Conservation (phyloP, 2,113 vertebrate species). For the Pollimyrus isidori region DNA sequence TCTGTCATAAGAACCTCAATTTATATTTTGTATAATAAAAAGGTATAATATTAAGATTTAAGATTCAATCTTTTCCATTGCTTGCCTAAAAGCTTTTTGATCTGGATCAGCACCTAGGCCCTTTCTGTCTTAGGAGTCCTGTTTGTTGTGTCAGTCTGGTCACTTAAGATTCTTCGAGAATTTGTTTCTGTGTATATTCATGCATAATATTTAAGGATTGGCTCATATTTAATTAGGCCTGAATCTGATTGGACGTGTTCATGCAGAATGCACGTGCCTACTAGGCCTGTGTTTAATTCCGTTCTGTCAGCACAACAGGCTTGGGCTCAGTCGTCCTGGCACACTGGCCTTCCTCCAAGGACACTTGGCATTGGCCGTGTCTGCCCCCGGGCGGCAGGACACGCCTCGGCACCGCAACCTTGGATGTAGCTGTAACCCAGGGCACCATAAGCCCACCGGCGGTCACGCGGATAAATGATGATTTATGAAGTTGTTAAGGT, state of each 20-base stretch:
- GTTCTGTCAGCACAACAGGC: not conserved
- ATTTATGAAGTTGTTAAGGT: not conserved
- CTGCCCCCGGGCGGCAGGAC: not conserved
- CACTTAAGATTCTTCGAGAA: not conserved
- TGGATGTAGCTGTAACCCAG: too few species aligned
- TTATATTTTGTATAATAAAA: not conserved
- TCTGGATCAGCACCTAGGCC: not conserved
- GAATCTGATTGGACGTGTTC: not conserved
- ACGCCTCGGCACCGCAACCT: not conserved
- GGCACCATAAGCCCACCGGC: not conserved
- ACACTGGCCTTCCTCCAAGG: not conserved
- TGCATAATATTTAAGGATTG: not conserved
- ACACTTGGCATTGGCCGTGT: not conserved
- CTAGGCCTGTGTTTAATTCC: not conserved
- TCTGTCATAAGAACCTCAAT: not conserved
- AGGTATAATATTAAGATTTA: not conserved
- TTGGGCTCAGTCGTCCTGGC: not conserved
- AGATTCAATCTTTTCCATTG: not conserved
- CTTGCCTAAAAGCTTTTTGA: too few species aligned
- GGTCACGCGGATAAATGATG: not conserved
- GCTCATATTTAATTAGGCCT: not conserved
- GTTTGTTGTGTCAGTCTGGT: not conserved
- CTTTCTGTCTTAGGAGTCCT: not conserved
- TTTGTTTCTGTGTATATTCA: not conserved
- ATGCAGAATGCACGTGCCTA: not conserved